phyloP scores from a whole-genome alignment of 1,140 invertebrate genomes.

The Drosophila eugracilis region DNA sequence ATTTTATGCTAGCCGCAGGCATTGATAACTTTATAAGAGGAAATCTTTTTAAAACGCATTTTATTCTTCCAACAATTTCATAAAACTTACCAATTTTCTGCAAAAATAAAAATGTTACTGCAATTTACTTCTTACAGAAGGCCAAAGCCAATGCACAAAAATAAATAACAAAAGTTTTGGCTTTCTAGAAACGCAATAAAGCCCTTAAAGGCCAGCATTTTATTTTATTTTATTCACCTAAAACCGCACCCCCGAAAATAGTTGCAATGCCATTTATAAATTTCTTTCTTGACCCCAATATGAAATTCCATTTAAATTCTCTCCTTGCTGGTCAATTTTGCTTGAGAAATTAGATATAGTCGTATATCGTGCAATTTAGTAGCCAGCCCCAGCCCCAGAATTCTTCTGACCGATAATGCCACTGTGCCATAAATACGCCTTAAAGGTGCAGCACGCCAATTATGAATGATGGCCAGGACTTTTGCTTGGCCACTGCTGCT shows the following conservation, averaged over 20 bases:
- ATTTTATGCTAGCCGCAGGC: too few species aligned
- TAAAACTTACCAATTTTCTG: slow-evolving; percentile 9
- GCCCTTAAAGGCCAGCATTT: background rate
- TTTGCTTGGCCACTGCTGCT: slow-evolving; percentile 37
- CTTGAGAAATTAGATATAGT: slow-evolving; percentile 32
- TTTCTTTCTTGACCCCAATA: slow-evolving; percentile 26
- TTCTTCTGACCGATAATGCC: slow-evolving; percentile 37
- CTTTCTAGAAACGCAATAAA: background rate
- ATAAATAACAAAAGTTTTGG: background rate
- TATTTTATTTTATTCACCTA: background rate
- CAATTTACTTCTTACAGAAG: slow-evolving; percentile 16
- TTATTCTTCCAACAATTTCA: too few species aligned
- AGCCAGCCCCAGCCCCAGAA: slow-evolving; percentile 2
- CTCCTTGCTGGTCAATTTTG: slow-evolving; percentile 14
- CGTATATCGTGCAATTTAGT: slow-evolving; percentile 49
- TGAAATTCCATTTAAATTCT: slow-evolving; percentile 36
- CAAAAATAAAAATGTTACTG: slow-evolving; percentile 3
- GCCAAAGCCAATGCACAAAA: background rate
- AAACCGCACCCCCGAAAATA: slow-evolving; percentile 1
- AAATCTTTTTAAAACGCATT: too few species aligned
- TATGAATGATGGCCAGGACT: slow-evolving; percentile 68
- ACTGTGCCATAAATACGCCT: slow-evolving; percentile 60
- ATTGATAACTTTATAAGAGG: too few species aligned
- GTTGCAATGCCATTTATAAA: slow-evolving; percentile 18
- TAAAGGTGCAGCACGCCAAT: slow-evolving; percentile 75